phyloP scores from a whole-genome alignment of 2,888 invertebrate species.

The Stegana nigrithorax region DNA sequence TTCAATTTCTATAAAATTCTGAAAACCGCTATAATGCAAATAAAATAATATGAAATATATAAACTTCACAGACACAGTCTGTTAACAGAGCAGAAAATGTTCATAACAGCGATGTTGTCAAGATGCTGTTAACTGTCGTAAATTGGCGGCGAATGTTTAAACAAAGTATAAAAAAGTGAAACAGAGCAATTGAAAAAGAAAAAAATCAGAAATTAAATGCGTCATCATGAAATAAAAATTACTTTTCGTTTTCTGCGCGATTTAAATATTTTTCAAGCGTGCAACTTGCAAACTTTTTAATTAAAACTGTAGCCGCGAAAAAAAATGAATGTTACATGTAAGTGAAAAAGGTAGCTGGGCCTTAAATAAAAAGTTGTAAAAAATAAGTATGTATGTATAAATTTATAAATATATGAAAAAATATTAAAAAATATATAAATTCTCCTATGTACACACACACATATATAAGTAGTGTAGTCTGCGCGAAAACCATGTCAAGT shows the following conservation, averaged over 20 bases:
- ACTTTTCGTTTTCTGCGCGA: not conserved
- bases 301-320: constrained; percentile 13
- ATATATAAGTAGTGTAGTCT: too few species aligned
- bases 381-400: constrained; percentile 18
- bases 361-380: constrained; percentile 2
- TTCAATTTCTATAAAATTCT: too few species aligned
- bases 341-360: too few species aligned
- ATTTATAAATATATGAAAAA: constrained; percentile 37
- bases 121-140: not conserved
- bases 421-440: constrained; percentile 37
- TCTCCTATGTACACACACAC: too few species aligned
- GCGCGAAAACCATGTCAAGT: constrained; percentile 57
- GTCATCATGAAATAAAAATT: not conserved
- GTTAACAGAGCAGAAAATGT: not conserved
- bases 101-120: not conserved
- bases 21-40: too few species aligned
- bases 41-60: too few species aligned
- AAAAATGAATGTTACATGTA: too few species aligned
- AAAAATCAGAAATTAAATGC: too few species aligned
- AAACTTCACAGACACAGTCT: not conserved
- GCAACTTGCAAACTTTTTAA: constrained; percentile 16
- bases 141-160: not conserved
- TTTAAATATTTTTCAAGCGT: not conserved
- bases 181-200: too few species aligned
- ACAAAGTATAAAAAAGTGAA: too few species aligned